Evolutionary conservation across 2,797 vertebrate species (phyloP), one percentile per base, ranked within the genome.

Genomic region (Hypotaenidia okinawae): DNA sequence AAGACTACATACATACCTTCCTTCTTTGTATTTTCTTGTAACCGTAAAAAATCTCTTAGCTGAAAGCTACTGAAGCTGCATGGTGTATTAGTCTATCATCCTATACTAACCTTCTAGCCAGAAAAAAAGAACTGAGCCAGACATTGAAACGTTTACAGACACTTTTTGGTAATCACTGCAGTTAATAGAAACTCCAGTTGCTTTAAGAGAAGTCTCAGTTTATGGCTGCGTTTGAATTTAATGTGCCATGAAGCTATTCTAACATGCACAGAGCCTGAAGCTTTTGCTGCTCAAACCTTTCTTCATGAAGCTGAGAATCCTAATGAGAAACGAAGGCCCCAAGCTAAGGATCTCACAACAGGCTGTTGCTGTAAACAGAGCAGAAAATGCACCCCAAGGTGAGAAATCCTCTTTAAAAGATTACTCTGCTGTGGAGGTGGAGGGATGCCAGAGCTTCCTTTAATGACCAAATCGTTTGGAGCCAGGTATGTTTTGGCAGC

Each of bases 141-240:
- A 92, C 70, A 92, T 0, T 52, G 91, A 87, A 88, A 93, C 39
- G 9, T 94, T 96, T 91, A 69, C 87, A 93, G 90, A 92, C 79
- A n/a, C 76, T 93, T 92, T 86, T 90, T 9, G 11, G 76, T 94
- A 95, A 96, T 95, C n/a, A 5, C 78, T 75, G 77, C 86, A 89
- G 90, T 94, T 96, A 95, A 94, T 88, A 91, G 96, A 63, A 94
- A 54, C 75, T 84, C 92, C 47, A 79, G 58, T 96, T 73, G 72
- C 90, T 97, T 61, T 86, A 67, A 93, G 84, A 87, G 66, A 89
- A 87, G 84, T 43, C 82, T 96, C 69, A 84, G 68, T 94, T 94
- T 87, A 63, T 76, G 80, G 68, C 84, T 75, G 28, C 3, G 6
- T 72, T 96, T n/a, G 63, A 87, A 87, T 94, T 94, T 93, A 93